These are phyloP conservation scores for Melanaphis sacchari DNA, from an alignment of 1,140 invertebrate genomes.

Conservation along the genomic window DNA sequence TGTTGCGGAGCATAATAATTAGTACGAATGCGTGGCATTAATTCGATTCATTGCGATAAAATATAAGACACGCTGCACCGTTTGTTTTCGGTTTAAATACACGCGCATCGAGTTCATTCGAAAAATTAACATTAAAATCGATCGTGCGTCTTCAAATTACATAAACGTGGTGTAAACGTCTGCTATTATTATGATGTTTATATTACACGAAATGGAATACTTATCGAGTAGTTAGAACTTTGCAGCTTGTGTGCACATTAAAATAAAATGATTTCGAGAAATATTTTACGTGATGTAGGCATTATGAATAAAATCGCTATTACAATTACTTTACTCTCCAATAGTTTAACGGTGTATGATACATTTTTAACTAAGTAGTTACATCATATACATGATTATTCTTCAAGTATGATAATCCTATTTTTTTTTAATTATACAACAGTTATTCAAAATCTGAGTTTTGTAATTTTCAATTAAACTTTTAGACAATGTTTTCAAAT, in stretches of 20 bases:
- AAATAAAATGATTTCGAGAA: not conserved
- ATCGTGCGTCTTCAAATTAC: not conserved
- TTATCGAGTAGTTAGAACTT: not conserved
- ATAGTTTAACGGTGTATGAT: not conserved
- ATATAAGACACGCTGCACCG: not conserved
- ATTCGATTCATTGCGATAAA: not conserved
- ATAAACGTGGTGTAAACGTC: not conserved
- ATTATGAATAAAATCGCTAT: not conserved
- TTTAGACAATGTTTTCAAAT: too few relatives aligned
- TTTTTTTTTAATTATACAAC: not conserved
- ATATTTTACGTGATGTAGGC: not conserved
- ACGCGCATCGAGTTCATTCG: not conserved
- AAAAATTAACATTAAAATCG: constrained; percentile 16
- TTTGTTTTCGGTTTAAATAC: not conserved
- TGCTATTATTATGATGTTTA: not conserved
- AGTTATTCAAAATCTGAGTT: not conserved
- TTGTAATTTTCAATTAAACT: not conserved
- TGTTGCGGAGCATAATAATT: not conserved
- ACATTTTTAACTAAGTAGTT: not conserved
- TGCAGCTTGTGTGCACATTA: not conserved
- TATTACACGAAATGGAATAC: not conserved
- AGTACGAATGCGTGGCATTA: not conserved
- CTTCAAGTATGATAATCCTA: too few relatives aligned
- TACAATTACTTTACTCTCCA: too few relatives aligned
- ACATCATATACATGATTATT: not conserved